Evolutionary conservation across 2,888 invertebrate genomes (phyloP), one percentile per base, ranked within the genome.

Genomic region (Eumacrocentrus americanus): DNA sequence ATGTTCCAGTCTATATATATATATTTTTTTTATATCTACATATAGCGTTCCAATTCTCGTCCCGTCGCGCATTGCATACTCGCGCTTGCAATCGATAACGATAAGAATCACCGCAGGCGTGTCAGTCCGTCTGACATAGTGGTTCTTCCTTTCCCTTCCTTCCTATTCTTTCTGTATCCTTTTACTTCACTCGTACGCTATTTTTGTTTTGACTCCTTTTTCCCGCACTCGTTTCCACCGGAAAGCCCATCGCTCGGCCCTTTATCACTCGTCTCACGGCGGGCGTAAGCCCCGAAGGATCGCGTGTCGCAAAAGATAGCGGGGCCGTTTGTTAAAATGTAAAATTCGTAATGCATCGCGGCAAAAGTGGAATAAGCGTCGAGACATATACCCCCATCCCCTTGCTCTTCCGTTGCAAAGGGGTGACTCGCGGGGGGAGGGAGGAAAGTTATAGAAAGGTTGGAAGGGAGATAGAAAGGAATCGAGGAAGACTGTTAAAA

Each of bases 301-400:
- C 72, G 75, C 75, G 73, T 74, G 73, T 74, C 72, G 68, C 65
- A 59, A 67, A 61, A 76, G 75, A 77, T 78, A 77, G 72, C 74
- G 72, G 62, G 67, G 71, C 72, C 73, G 75, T 78, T 78, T 75
- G 75, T 29, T 76, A 74, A 75, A 76, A 75, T 75, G 74, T 76
- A 74, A 79, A 79, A 79, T 78, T 77, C 72, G 77, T 75, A 75
- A 79, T 77, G 76, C 78, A 78, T 77, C 72, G 68, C 69, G 29
- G 29, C 29, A 29, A 29, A 29, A 29, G 29, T 29, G 29, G 9
- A 29, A 9, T 29, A 29, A 29, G 29, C 29, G 29, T 29, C 29
- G 29, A 29, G 29, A 6, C 29, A 29, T 29, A 9, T 29, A 9
- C 29, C 9, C 9, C 9, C 29, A 9, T 9, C 29, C 29, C n/a